These are phyloP conservation scores for Polymixis flavicincta DNA, from an alignment of 2,888 invertebrate genomes.

Conservation along the genomic window DNA sequence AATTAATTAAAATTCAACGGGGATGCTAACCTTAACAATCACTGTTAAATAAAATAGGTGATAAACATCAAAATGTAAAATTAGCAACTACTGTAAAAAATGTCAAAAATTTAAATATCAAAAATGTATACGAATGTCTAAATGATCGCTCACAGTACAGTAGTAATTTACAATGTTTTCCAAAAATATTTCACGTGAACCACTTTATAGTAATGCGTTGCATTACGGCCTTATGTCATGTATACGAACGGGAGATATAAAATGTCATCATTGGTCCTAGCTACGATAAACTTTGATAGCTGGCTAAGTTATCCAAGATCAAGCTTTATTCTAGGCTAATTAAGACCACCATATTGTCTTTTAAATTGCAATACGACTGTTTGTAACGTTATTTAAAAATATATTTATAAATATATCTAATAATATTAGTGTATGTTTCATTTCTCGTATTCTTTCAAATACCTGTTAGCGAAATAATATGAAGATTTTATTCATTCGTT, in stretches of 20 bases:
- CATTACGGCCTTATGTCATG: slow-evolving; percentile 93
- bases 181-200: slow-evolving; percentile 72
- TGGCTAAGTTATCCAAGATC: slow-evolving; percentile 82
- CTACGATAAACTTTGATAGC: slow-evolving; percentile 80
- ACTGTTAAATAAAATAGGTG: slow-evolving; percentile 33
- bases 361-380: slow-evolving; percentile 69
- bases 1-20: slow-evolving; percentile 31
- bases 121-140: slow-evolving; percentile 56
- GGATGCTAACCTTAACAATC: slow-evolving; percentile 22
- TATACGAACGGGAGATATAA: slow-evolving; percentile 91
- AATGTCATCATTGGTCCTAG: slow-evolving; percentile 84
- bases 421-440: slow-evolving; percentile 50
- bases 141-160: slow-evolving; percentile 69
- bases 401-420: slow-evolving; percentile 49
- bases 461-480: slow-evolving; percentile 61
- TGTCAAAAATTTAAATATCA: slow-evolving; percentile 48
- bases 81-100: slow-evolving; percentile 28
- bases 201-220: slow-evolving; percentile 85
- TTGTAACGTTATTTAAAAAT: slow-evolving; percentile 42
- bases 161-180: slow-evolving; percentile 60
- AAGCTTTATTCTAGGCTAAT: slow-evolving; percentile 89
- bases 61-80: slow-evolving; percentile 50
- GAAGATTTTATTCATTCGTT: slow-evolving; percentile 60
- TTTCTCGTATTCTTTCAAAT: slow-evolving; percentile 56
- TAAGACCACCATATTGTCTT: slow-evolving; percentile 76